Base-by-base conservation (phyloP, 2,113 vertebrate species). In the Acrocephalus kingi region DNA sequence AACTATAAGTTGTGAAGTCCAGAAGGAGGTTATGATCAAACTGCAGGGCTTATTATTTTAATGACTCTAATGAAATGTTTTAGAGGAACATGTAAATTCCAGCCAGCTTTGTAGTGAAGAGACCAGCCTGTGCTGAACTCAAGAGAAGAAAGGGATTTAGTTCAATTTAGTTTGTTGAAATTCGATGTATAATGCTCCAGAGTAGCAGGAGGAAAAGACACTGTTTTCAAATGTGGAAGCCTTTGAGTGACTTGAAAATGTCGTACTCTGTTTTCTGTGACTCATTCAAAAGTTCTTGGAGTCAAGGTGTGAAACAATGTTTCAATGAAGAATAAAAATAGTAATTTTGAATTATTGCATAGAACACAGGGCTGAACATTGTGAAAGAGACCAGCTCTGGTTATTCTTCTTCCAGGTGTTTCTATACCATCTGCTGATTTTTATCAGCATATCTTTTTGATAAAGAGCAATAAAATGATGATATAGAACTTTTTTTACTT, bases 51-150 rank as follows among this genome's bases (percentile, higher is more conserved):
- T 87, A 84, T 88, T 83, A 69, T 87, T 76, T 88, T 84, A 87
- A 91, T 93, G 37, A 81, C 15, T 58, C 33, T 75, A 95, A 90
- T 88, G 89, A 90, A 84, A 89, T 81, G 5, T 61, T 96, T 86
- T 92, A 83, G 33, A 71, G 30, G 31, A 96, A 54, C 14, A 78
- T 51, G 31, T 59, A 91, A 81, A 88, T 90, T 90, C 39, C 43
- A 83, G 18, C 0, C 27, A 88, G 22, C 21, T 78, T 87, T 85
- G 55, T 28, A 89, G 27, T 46, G 48, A 79, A 56, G 22, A 71
- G 18, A 82, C 15, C 23, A 66, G 46, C 6, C 31, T 66, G 15
- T 41, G 28, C n/a, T 81, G 51, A 90, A 59, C 7, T 51, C 43
- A 77, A 30, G 49, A 91, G 11, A 25, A 80, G 46, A 78, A 91